A percentile compares a stretch with the other conserved stretches of the same genome.
phyloP scores from a whole-genome alignment of 1,140 invertebrate genomes.

The Dendroctonus valens region DNA sequence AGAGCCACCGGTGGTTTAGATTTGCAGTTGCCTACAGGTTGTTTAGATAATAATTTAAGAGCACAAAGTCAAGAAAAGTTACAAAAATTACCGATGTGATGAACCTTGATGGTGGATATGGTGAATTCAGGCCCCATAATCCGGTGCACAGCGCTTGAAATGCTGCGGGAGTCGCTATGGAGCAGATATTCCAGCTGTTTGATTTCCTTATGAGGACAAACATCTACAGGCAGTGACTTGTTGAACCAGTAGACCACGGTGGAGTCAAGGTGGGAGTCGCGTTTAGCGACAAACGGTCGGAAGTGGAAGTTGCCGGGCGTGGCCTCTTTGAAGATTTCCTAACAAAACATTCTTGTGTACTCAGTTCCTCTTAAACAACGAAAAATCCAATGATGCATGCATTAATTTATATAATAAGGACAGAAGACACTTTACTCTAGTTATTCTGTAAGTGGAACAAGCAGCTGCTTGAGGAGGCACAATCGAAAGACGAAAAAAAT shows the following conservation, averaged over 20 bases:
- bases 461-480: too few species aligned
- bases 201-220: constrained; percentile 77
- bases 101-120: constrained; percentile 69
- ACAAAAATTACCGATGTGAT: constrained; percentile 53
- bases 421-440: too few species aligned
- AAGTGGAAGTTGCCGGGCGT: constrained; percentile 72
- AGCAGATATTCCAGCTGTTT: constrained; percentile 66
- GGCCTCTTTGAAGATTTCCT: constrained; percentile 71
- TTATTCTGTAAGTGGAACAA: too few species aligned
- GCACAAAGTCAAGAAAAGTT: neutral
- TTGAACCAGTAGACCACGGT: constrained; percentile 80
- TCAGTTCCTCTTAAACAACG: too few species aligned
- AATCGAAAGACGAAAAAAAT: too few species aligned
- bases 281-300: constrained; percentile 54
- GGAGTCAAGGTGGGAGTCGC: constrained; percentile 50
- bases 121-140: constrained; percentile 77
- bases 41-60: neutral
- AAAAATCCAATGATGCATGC: too few species aligned
- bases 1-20: constrained; percentile 22
- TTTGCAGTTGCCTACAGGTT: constrained; percentile 64
- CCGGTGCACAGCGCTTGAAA: constrained; percentile 56
- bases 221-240: constrained; percentile 62
- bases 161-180: constrained; percentile 49
- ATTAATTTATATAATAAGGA: too few species aligned
- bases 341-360: constrained; percentile 33